A percentile compares a stretch with the other conserved stretches of the same genome.
phyloP scores from a whole-genome alignment of 2,888 invertebrate genomes.

The Plebejus melissa region DNA sequence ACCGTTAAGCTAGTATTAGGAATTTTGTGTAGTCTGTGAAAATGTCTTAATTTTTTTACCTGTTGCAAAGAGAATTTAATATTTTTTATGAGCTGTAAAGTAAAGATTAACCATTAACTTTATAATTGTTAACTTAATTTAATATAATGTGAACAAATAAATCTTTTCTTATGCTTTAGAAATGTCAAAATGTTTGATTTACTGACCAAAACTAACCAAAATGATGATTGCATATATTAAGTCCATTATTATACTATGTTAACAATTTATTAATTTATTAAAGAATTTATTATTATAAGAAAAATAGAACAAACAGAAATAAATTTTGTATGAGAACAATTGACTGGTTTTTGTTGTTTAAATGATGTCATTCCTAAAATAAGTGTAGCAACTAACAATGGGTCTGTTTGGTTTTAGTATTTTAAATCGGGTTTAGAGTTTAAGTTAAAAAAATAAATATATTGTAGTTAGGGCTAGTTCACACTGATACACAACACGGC shows the following conservation, averaged over 20 bases:
- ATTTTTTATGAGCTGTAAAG: background rate
- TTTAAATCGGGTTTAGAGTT: background rate
- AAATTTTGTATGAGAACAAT: background rate
- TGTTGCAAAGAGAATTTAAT: background rate
- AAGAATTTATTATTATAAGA: background rate
- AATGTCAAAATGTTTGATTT: too few relatives aligned
- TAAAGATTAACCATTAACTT: too few relatives aligned
- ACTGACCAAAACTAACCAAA: background rate
- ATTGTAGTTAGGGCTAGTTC: too few relatives aligned
- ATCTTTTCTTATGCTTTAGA: too few relatives aligned
- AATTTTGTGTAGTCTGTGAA: background rate
- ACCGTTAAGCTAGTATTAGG: background rate
- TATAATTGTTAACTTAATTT: too few relatives aligned
- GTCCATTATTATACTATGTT: background rate
- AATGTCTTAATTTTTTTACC: background rate
- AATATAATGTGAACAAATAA: background rate
- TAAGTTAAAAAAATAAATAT: background rate
- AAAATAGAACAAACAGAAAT: background rate
- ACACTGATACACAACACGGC: too few relatives aligned
- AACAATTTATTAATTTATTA: background rate
- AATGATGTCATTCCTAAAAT: constrained; percentile 17
- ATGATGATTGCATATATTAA: background rate
- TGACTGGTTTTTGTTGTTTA: background rate
- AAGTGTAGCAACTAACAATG: background rate
- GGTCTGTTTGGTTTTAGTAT: background rate